Conservation (phyloP, 2,113 vertebrate genomes). For the Anoura caudifer region DNA sequence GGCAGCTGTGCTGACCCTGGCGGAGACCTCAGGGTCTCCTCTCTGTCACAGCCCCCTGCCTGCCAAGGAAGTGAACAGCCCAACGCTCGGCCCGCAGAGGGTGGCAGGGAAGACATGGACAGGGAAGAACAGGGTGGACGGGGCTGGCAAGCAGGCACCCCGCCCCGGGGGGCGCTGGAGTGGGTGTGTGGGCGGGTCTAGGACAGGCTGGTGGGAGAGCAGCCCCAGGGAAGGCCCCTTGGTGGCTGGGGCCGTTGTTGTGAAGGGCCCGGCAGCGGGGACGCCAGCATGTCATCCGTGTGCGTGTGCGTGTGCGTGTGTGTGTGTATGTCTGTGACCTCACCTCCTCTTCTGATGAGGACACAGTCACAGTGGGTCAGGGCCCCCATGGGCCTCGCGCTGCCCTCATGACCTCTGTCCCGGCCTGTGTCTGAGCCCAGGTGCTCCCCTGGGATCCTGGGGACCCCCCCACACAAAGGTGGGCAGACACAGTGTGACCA, state of each 20-base stretch:
- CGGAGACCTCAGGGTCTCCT: not conserved
- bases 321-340: not conserved
- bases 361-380: not conserved
- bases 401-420: not conserved
- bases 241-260: too few species aligned
- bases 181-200: not conserved
- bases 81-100: not conserved
- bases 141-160: too few species aligned
- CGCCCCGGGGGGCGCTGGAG: accelerated
- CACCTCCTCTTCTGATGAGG: not conserved
- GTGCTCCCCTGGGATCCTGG: too few species aligned
- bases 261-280: too few species aligned
- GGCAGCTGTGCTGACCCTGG: accelerated
- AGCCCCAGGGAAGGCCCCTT: not conserved
- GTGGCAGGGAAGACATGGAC: not conserved
- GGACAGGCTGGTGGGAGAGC: not conserved
- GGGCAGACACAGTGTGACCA: not conserved
- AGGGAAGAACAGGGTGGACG: not conserved
- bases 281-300: not conserved
- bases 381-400: too few species aligned
- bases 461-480: not conserved
- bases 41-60: not conserved
- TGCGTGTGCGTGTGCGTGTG: too few species aligned
- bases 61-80: not conserved
- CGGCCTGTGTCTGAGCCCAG: not conserved